Conservation (phyloP, 2,888 invertebrate species). For the Lumbricus terrestris region DNA sequence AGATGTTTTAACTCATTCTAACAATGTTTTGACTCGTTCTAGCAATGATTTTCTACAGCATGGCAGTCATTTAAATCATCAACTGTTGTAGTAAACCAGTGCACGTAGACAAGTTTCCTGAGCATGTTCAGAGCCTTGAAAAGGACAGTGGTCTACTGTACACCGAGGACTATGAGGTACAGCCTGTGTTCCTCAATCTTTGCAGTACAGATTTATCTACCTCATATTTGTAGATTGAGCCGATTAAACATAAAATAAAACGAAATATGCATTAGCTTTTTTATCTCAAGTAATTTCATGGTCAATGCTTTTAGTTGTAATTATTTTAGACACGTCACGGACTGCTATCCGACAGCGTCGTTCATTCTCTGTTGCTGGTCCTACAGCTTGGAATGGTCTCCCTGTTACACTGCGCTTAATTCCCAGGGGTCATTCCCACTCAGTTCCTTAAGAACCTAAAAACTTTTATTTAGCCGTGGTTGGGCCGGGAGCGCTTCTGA, state of each 20-base stretch:
- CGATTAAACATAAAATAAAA: too few species aligned
- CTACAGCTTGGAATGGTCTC: too few species aligned
- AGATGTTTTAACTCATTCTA: too few species aligned
- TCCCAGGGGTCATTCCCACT: too few species aligned
- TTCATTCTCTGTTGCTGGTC: too few species aligned
- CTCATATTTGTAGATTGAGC: not conserved
- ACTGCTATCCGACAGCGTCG: too few species aligned
- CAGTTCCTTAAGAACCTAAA: too few species aligned
- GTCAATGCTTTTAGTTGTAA: too few species aligned
- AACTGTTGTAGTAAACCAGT: conserved; percentile 65
- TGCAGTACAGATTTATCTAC: not conserved
- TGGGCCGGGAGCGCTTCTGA: too few species aligned
- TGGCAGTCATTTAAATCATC: not conserved
- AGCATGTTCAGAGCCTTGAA: conserved; percentile 91
- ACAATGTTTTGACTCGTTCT: not conserved
- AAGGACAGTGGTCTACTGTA: conserved; percentile 96
- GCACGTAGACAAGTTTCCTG: conserved; percentile 80
- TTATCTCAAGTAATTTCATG: not conserved
- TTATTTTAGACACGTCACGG: too few species aligned
- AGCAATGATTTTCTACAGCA: not conserved
- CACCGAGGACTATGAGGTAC: conserved; percentile 95
- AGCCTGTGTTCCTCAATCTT: not conserved
- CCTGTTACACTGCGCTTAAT: too few species aligned
- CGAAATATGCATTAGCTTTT: not conserved
- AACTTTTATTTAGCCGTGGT: too few species aligned